These are phyloP conservation scores for Cataglyphis rosenhaueri DNA, from an alignment of 2,888 invertebrate species.

Conservation along the genomic window DNA sequence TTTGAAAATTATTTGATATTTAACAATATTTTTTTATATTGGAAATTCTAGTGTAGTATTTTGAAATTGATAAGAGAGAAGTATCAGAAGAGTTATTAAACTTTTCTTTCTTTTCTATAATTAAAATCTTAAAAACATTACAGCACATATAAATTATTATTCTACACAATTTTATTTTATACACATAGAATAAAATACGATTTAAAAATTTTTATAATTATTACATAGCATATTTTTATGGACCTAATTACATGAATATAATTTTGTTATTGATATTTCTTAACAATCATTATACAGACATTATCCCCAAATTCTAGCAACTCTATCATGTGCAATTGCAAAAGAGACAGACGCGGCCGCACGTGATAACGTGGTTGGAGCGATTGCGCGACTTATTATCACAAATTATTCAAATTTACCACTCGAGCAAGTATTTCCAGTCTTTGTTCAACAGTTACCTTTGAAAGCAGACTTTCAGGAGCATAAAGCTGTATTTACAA, in stretches of 20 bases:
- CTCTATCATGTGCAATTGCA: slow-evolving; percentile 89
- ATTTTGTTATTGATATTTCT: slow-evolving; percentile 64
- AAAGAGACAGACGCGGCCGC: slow-evolving; percentile 89
- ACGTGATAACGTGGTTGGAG: slow-evolving; percentile 92
- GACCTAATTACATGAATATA: background rate
- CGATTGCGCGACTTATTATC: slow-evolving; percentile 90
- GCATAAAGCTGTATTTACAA: slow-evolving; percentile 89
- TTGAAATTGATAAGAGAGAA: background rate
- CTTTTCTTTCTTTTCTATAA: background rate
- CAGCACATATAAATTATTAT: background rate
- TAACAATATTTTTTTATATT: background rate
- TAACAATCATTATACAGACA: slow-evolving; percentile 85
- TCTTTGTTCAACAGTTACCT: slow-evolving; percentile 90
- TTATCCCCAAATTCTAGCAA: slow-evolving; percentile 89
- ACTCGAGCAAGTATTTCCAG: slow-evolving; percentile 90
- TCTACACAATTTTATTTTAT: background rate
- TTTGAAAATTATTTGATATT: background rate
- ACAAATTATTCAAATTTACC: slow-evolving; percentile 89
- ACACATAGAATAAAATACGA: background rate
- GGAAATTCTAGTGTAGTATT: background rate
- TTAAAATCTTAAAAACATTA: background rate
- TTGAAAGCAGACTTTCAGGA: slow-evolving; percentile 91
- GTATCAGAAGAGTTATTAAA: background rate
- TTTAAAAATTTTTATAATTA: background rate
- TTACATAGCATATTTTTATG: background rate